phyloP scores from a whole-genome alignment of 2,797 vertebrate genomes.

The Smutsia temminckii region DNA sequence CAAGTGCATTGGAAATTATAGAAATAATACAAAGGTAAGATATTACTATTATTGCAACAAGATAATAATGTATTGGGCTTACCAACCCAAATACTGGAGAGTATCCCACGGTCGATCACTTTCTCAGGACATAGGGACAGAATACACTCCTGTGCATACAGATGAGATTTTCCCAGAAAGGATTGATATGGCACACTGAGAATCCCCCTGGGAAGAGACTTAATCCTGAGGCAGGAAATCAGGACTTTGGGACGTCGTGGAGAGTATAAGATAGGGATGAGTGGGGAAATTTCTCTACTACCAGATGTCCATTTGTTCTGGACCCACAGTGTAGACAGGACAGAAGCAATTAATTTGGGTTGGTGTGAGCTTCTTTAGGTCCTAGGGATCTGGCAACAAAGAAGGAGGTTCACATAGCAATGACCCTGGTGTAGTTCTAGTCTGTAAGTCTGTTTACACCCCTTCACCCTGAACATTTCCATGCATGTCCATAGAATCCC shows the following conservation, averaged over 20 bases:
- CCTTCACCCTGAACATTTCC: neutral
- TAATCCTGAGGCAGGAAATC: neutral
- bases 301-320: neutral
- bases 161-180: neutral
- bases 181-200: neutral
- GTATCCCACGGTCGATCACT: neutral
- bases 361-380: neutral
- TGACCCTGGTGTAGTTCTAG: neutral
- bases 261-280: neutral
- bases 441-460: neutral
- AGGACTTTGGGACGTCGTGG: neutral
- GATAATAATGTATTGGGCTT: neutral
- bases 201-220: neutral
- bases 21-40: conserved; percentile 17
- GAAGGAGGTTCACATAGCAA: neutral
- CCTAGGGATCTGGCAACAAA: neutral
- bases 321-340: neutral
- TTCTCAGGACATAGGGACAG: neutral
- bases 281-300: neutral
- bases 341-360: neutral
- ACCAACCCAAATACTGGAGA: neutral
- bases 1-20: neutral
- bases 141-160: neutral
- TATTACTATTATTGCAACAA: neutral
- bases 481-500: accelerated